Conservation (phyloP, 2,888 invertebrate species). For the Melanostoma mellinum region DNA sequence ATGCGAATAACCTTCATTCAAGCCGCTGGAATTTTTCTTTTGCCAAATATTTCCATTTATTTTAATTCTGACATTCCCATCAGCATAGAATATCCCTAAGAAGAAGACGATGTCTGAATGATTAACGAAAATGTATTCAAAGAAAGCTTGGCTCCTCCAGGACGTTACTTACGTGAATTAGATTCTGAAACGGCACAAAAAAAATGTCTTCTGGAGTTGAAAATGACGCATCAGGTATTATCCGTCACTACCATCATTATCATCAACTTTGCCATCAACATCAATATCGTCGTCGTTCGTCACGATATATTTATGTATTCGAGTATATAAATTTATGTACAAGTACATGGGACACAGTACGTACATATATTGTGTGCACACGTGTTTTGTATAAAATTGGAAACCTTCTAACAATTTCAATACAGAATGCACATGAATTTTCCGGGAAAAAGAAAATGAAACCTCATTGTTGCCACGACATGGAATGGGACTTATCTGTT, state of each 20-base stretch:
- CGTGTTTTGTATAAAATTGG: constrained; percentile 41
- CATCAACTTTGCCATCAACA: constrained; percentile 16
- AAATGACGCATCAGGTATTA: constrained; percentile 50
- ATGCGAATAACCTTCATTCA: constrained; percentile 11
- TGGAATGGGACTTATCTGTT: constrained; percentile 18
- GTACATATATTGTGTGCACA: not conserved
- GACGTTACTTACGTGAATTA: constrained; percentile 36
- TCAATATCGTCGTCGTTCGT: constrained; percentile 35
- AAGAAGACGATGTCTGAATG: constrained; percentile 25
- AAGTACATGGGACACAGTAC: not conserved
- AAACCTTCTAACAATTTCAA: not conserved
- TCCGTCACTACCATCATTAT: constrained; percentile 39
- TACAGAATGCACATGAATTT: constrained; percentile 4
- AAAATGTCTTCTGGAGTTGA: constrained; percentile 8
- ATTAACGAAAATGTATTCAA: constrained; percentile 54
- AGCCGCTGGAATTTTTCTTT: not conserved
- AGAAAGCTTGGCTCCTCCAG: not conserved
- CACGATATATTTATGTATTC: constrained; percentile 6
- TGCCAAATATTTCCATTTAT: constrained; percentile 17
- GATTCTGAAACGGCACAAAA: constrained; percentile 3
- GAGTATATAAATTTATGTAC: constrained; percentile 26
- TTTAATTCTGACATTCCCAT: constrained; percentile 35
- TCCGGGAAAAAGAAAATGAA: constrained; percentile 28
- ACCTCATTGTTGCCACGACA: constrained; percentile 33
- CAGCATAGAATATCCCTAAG: not conserved